Evolutionary conservation across 2,797 vertebrate species (phyloP).

Genomic region (Furcifer pardalis): DNA sequence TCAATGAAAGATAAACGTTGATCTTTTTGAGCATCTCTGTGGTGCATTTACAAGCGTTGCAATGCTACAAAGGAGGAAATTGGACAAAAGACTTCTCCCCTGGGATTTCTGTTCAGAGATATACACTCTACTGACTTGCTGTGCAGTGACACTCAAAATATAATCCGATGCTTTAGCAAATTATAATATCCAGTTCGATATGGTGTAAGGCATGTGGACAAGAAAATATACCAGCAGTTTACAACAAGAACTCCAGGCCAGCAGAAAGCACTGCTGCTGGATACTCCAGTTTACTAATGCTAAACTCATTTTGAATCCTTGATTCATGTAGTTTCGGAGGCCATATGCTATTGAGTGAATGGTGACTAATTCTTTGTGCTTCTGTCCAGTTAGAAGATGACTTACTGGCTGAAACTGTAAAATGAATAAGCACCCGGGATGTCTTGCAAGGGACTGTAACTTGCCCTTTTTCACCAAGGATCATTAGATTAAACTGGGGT

Average conservation of each 20-base stretch:
- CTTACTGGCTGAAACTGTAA: conserved; percentile 44
- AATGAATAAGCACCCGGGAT: conserved; percentile 51
- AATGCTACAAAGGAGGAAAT: conserved; percentile 42
- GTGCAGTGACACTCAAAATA: not conserved
- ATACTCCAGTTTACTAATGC: conserved; percentile 52
- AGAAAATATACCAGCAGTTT: conserved; percentile 45
- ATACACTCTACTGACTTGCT: not conserved
- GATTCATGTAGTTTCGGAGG: conserved; percentile 42
- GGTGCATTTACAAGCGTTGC: conserved; percentile 33
- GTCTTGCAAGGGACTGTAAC: conserved; percentile 35
- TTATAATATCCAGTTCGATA: conserved; percentile 45
- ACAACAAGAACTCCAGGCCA: conserved; percentile 39
- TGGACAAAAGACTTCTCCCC: conserved; percentile 28
- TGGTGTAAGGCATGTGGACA: conserved; percentile 66
- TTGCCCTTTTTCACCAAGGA: conserved; percentile 53
- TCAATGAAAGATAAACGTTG: not conserved
- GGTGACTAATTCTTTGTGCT: conserved; percentile 52
- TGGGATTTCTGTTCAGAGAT: conserved; percentile 25
- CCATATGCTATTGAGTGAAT: conserved; percentile 53
- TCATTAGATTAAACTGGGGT: conserved; percentile 35
- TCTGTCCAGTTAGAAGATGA: conserved; percentile 39
- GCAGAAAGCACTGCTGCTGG: conserved; percentile 40
- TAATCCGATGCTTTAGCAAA: conserved; percentile 17
- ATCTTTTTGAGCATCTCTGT: conserved; percentile 25
- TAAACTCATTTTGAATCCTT: conserved; percentile 49